Base-by-base conservation (phyloP, 2,888 invertebrate species). In the Boloria selene region DNA sequence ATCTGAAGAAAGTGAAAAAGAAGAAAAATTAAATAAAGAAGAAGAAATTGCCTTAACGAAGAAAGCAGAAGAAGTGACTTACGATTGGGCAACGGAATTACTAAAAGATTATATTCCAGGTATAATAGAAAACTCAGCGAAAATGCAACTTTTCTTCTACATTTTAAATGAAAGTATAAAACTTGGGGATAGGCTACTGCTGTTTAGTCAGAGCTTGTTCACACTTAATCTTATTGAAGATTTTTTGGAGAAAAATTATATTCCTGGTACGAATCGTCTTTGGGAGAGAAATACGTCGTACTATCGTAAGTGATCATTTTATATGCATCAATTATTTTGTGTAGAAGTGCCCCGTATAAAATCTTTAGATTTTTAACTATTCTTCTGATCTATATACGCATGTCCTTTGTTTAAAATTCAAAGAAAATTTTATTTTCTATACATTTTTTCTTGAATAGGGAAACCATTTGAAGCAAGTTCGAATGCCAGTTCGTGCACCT, bases 141-240 rank as follows among this genome's bases (percentile, higher is more conserved):
- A 99, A 92, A 97, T 99, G 96, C 95, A 97, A 76, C 94, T 99
- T 53, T 95, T 99, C 78, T 97, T 99, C 85, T 96, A 96, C 74
- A 96, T 99, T 70, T 92, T 99, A 58, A 96, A 97, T 73, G 97
- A 98, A 85, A 96, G 98, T 72, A 95, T 99, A 62, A 93, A 94
- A 67, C 85, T 96, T 69, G 98, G 97, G 0, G 99, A 99, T 87
- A 95, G 99, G 70, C 93, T 99, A 66, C 92, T 99, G 63, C 94
- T 99, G 4, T 99, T 99, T 85, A 98, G 98, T 77, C 99, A 99
- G 86, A 98, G 98, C 77, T 93, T 99, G 67, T 96, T 98, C 75
- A 99, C 99, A 0, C 90, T 99, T 72, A 97, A 98, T 93, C 93
- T 98, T 68, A 97, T 99, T 70, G 99, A 99, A 92, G 96, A 97